Evolutionary conservation across 1,140 invertebrate genomes (phyloP), one percentile per base, ranked within the genome.

Genomic region (Augochlora pura): DNA sequence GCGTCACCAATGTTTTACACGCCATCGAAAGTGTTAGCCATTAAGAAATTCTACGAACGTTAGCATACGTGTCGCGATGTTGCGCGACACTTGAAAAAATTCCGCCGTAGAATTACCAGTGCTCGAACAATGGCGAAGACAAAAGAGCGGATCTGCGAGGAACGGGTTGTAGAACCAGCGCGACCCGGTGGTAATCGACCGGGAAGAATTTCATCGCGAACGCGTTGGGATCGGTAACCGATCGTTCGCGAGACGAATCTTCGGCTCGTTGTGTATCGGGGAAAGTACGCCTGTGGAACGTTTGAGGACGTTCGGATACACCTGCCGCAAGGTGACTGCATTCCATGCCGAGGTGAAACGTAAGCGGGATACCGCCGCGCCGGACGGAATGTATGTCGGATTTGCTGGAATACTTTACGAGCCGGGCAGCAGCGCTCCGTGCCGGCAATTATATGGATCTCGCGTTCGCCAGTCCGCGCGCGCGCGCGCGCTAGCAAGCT

Each of bases 311-410:
- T 71, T 71, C 75, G 74, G 23, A 42, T 72, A 77, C 75, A 77
- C 75, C 75, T 77, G 75, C 67, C 59, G 62, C 75, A 77, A 77
- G 75, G 67, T 77, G 75, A 77, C 75, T 77, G 75, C 75, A 77
- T 77, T 77, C 75, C 67, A 39, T 42, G 46, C 38, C 59, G 68
- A 71, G 75, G 75, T 64, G 75, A 71, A 77, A 77, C 75, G 75
- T 71, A 77, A 77, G 75, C 59, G 68, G 59, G 67, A 77, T 77
- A 62, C 42, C 54, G 57, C 32, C 32, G 32, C 54, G 57, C 32
- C 32, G 32, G 59, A 42, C 70, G 75, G 75, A 77, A 77, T 77
- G 75, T 77, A 77, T 77, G 75, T 77, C 68, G 75, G 75, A 77
- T 77, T 77, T 77, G 59, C 46, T 77, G 75, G 46, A 63, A 77